A percentile compares a stretch with the other conserved stretches of the same genome.
phyloP scores from a whole-genome alignment of 1,140 invertebrate species.

The Temnothorax nylanderi region DNA sequence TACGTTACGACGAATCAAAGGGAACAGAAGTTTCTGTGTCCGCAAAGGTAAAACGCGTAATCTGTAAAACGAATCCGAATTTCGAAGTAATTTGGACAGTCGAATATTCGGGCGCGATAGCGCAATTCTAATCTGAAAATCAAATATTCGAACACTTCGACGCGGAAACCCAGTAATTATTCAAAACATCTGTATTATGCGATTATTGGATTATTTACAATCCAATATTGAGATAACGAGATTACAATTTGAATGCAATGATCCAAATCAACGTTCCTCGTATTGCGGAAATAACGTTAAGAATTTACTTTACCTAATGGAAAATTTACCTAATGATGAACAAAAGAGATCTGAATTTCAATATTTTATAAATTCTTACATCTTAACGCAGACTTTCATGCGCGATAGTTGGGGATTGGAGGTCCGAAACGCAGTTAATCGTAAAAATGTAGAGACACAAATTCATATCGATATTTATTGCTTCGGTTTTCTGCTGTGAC shows the following conservation, averaged over 20 bases:
- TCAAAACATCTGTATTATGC: conserved; percentile 2
- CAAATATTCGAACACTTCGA: conserved; percentile 7
- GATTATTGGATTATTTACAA: conserved; percentile 12
- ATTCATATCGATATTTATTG: conserved; percentile 60
- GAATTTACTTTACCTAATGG: background rate
- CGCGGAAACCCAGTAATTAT: background rate
- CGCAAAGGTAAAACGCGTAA: background rate
- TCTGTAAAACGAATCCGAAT: background rate
- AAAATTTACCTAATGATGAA: background rate
- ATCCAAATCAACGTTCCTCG: background rate
- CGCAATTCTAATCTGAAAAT: background rate
- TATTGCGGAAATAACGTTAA: background rate
- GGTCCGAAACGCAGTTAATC: conserved; percentile 21
- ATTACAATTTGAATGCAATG: background rate
- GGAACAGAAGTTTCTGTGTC: background rate
- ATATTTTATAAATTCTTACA: background rate
- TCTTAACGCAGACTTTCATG: background rate
- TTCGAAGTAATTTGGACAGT: background rate
- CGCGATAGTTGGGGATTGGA: background rate
- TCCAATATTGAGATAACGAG: background rate
- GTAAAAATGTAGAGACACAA: conserved; percentile 15
- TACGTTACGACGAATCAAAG: conserved; percentile 19
- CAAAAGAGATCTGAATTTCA: background rate
- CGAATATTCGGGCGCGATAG: background rate
- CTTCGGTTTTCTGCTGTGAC: conserved; percentile 22